Conservation (phyloP, 2,888 invertebrate species). For the Augochlorella aurata region DNA sequence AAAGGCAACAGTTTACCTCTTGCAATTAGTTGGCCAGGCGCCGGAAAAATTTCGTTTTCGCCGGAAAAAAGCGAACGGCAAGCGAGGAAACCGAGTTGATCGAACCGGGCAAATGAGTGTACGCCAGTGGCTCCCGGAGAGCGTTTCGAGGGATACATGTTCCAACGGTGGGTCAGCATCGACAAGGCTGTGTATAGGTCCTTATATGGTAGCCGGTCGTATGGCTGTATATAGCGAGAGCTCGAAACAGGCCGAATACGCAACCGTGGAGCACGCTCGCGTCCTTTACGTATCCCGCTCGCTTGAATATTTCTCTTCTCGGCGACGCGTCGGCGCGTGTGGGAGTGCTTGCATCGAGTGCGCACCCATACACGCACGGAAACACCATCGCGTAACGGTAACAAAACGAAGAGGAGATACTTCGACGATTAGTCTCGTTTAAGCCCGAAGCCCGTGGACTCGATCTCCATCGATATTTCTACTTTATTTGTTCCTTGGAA, state of each 20-base stretch:
- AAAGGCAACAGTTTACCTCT: too few species aligned
- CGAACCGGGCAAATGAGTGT: slow-evolving; percentile 25
- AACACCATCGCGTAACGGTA: slow-evolving; percentile 58
- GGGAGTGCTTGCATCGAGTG: slow-evolving; percentile 21
- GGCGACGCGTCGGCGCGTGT: slow-evolving; percentile 8
- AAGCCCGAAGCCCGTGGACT: slow-evolving; percentile 21
- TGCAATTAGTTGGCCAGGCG: too few species aligned
- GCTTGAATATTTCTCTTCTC: slow-evolving; percentile 49
- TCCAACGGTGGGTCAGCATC: slow-evolving; percentile 70
- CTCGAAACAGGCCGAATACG: slow-evolving; percentile 76
- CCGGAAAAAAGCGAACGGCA: not conserved
- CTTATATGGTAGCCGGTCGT: slow-evolving; percentile 77
- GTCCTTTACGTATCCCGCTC: slow-evolving; percentile 56
- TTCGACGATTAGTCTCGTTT: slow-evolving; percentile 38
- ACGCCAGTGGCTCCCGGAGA: slow-evolving; percentile 53
- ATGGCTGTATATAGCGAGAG: slow-evolving; percentile 74
- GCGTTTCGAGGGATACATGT: slow-evolving; percentile 65
- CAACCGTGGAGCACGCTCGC: slow-evolving; percentile 64
- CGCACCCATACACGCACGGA: not conserved
- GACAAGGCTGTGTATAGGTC: slow-evolving; percentile 73
- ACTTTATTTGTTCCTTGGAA: not conserved
- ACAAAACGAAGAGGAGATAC: slow-evolving; percentile 52
- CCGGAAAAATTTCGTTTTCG: too few species aligned
- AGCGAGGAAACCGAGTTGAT: not conserved
- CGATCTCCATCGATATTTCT: not conserved